Conservation (phyloP, 2,113 vertebrate genomes). For the Microtus oregoni region DNA sequence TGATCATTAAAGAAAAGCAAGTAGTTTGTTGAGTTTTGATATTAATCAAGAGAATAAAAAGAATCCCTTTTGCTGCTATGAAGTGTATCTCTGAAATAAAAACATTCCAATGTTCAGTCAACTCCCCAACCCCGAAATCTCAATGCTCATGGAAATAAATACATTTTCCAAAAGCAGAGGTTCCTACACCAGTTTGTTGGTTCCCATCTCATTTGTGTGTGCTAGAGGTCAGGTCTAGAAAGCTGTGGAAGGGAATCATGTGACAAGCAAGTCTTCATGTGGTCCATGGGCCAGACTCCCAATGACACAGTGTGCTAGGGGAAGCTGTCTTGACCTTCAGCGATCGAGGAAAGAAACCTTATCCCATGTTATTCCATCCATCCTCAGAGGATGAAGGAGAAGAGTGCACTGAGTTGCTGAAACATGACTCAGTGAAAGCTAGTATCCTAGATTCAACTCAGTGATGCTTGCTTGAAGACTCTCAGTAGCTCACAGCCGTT, state of each 20-base stretch:
- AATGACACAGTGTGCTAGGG: neutral
- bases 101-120: neutral
- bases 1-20: neutral
- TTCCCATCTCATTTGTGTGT: too few relatives aligned
- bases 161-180: neutral
- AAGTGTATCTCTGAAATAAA: conserved; percentile 15
- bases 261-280: neutral
- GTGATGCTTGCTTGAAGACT: neutral
- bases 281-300: neutral
- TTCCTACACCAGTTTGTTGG: neutral
- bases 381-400: neutral
- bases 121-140: neutral
- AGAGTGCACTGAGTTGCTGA: neutral
- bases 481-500: neutral
- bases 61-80: neutral
- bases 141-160: neutral
- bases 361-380: neutral
- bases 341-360: neutral
- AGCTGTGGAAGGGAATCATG: neutral
- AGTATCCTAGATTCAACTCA: too few relatives aligned
- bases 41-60: neutral
- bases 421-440: neutral
- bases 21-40: neutral
- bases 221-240: neutral
- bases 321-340: neutral